These are phyloP conservation scores for Habropoda laboriosa DNA, from an alignment of 1,140 invertebrate genomes.

Conservation along the genomic window DNA sequence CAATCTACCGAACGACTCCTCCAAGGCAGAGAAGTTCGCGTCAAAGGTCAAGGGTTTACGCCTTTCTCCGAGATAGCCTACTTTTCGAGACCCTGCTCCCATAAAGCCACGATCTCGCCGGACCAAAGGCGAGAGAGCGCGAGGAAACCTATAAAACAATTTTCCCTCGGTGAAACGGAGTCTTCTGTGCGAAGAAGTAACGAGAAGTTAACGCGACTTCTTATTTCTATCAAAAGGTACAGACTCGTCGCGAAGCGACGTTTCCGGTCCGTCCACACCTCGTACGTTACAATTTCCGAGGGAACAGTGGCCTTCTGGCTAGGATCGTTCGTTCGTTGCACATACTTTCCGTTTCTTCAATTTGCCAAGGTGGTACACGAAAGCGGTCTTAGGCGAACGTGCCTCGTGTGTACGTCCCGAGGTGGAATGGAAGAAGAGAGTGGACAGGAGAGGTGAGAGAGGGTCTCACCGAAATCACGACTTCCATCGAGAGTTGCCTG, in stretches of 20 bases:
- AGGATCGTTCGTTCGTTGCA: conserved; percentile 43
- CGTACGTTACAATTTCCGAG: conserved; percentile 35
- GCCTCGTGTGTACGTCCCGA: conserved; percentile 46
- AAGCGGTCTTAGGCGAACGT: conserved; percentile 42
- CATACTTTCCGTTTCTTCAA: conserved; percentile 49
- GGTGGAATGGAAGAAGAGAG: conserved; percentile 3
- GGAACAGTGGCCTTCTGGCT: not conserved
- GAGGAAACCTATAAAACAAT: conserved; percentile 16
- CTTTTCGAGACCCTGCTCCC: not conserved
- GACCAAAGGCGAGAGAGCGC: not conserved
- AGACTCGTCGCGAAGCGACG: not conserved
- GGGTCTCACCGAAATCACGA: conserved; percentile 50
- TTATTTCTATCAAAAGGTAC: not conserved
- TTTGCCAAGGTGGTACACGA: conserved; percentile 9
- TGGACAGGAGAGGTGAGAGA: not conserved
- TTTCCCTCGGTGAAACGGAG: not conserved
- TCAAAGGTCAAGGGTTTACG: conserved; percentile 34
- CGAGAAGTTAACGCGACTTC: not conserved
- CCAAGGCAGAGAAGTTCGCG: not conserved
- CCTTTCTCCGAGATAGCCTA: conserved; percentile 28
- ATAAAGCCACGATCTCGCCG: not conserved
- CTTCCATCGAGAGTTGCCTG: conserved; percentile 54
- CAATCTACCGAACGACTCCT: not conserved
- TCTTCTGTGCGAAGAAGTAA: conserved; percentile 4
- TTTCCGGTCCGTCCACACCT: not conserved